Base-by-base conservation (phyloP, 2,888 invertebrate genomes). In the Drosophila niveifrons region DNA sequence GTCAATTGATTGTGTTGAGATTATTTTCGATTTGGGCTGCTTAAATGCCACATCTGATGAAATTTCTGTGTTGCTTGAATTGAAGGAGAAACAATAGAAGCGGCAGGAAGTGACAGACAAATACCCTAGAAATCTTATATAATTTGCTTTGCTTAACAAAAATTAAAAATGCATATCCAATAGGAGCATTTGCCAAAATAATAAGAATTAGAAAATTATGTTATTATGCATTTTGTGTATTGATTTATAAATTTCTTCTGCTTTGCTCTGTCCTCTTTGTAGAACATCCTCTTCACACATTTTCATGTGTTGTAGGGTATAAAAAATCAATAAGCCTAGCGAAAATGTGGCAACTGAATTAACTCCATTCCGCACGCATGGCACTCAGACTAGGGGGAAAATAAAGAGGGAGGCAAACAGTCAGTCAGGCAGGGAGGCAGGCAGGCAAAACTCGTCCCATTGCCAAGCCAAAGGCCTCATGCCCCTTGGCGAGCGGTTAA, bases 311-410 rank as follows among this genome's bases (percentile, higher is more conserved):
- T 17, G 18, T 31, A 72, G 78, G 66, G 74, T 72, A 77, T 46
- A 69, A 66, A 88, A 66, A 82, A 82, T 82, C 87, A 81, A 82
- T 82, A 74, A 58, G 84, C 57, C 79, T 56, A 63, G 53, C 62
- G 56, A 44, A 74, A 75, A 63, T 65, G 66, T 57, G 88, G 82
- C 85, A 72, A 73, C 63, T 53, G 81, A 72, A 84, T 89, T 78
- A 84, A 81, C 69, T 89, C 55, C 71, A 69, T 58, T 65, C 78
- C 77, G 76, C 82, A 86, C 88, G 78, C 83, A 82, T 74, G 68
- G 53, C 78, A 59, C 18, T 3, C 23, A 7, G 53, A 17, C 36
- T 4, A 39, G 39, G 41, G 41, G 15, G 11, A 23, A 23, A 23
- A 23, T 23, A 23, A 23, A 23, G 23, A 23, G 23, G 23, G 23